Evolutionary conservation across 2,113 vertebrate genomes (phyloP).

Genomic region (Prietella phreatophila): DNA sequence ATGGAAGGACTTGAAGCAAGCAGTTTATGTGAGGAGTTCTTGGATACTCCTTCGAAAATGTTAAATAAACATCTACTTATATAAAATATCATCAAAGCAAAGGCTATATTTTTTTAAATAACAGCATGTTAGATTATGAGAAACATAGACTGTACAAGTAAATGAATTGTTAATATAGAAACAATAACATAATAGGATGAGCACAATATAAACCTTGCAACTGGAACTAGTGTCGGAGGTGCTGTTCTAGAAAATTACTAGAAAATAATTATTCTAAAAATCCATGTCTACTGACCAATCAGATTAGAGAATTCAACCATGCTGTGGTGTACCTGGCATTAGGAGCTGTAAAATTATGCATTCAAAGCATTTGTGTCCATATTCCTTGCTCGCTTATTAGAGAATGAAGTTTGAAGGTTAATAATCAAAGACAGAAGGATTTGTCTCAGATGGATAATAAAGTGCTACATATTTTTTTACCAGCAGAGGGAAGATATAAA

Average conservation of each 20-base stretch:
- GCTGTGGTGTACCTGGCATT: not conserved
- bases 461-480: slow-evolving; percentile 3
- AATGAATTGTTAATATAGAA: not conserved
- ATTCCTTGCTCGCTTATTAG: not conserved
- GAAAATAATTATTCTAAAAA: no score
- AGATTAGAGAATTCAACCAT: not conserved
- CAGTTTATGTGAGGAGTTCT: no score
- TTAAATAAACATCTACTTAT: not conserved
- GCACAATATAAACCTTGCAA: not conserved
- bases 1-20: no score
- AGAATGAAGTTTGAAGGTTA: slow-evolving; percentile 30
- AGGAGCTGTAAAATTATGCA: not conserved
- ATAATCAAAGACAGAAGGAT: slow-evolving; percentile 35
- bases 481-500: not conserved
- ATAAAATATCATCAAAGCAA: not conserved
- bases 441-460: slow-evolving; percentile 18
- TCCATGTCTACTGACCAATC: not conserved
- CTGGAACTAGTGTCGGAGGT: not conserved
- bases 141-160: not conserved
- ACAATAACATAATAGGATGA: not conserved
- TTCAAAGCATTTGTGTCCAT: not conserved
- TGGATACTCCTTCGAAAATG: not conserved
- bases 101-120: not conserved
- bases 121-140: not conserved
- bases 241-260: not conserved